Base-by-base conservation (phyloP, 2,888 invertebrate species). In the Orchesellides sinensis region DNA sequence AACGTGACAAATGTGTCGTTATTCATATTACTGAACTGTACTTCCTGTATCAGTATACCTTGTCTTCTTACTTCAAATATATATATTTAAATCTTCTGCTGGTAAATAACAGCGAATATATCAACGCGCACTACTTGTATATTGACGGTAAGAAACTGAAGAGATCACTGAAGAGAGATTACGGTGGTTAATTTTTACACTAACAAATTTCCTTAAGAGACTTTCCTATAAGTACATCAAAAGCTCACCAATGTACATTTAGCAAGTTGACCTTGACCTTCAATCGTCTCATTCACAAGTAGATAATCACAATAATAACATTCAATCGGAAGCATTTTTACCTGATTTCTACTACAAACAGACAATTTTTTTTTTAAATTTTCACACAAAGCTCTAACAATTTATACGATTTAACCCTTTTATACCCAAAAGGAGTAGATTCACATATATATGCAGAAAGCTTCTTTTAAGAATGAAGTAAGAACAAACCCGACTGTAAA, bases 21-120 rank as follows among this genome's bases (percentile, higher is more conserved):
- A 84, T 69, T 85, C 85, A 85, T 85, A 63, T 35, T 78, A 66
- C n/a, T n/a, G n/a, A n/a, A n/a, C n/a, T n/a, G n/a, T n/a, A n/a
- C n/a, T n/a, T n/a, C n/a, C n/a, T n/a, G n/a, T n/a, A n/a, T n/a
- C n/a, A n/a, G n/a, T n/a, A n/a, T n/a, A n/a, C n/a, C n/a, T n/a
- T n/a, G n/a, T n/a, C n/a, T n/a, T n/a, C n/a, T n/a, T n/a, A n/a
- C n/a, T n/a, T n/a, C n/a, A n/a, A n/a, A n/a, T n/a, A n/a, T n/a
- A n/a, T n/a, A n/a, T n/a, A n/a, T 14, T 40, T 40, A n/a, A n/a
- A 2, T n/a, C 40, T 40, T 40, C 2, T 8, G 32, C 32, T 32
- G 32, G 40, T 40, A 40, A 40, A 14, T 40, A 40, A 2, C n/a
- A 14, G 2, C 10, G 0, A 40, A 40, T 32, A 10, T 14, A 40